Percentiles rank a stretch among this genome's conserved stretches.
Evolutionary conservation across 2,888 invertebrate genomes (phyloP).

Genomic region (Phyto melanocephala): DNA sequence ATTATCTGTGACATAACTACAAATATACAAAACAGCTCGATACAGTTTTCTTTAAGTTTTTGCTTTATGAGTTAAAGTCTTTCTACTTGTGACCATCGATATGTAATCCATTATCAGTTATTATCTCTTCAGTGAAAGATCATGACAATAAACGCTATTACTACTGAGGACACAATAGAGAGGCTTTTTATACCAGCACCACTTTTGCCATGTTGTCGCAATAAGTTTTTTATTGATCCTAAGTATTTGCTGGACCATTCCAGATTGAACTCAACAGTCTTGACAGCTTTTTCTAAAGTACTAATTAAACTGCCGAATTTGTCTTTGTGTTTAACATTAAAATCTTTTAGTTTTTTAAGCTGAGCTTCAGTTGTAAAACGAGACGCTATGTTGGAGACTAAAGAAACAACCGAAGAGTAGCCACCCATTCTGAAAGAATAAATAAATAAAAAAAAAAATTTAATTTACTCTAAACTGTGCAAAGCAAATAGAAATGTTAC

Average conservation of each 20-base stretch:
- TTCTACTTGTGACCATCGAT: too few species aligned
- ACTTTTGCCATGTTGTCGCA: constrained; percentile 63
- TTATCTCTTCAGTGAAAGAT: neutral
- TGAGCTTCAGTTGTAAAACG: constrained; percentile 74
- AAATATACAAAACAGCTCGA: too few species aligned
- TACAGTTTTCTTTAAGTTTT: too few species aligned
- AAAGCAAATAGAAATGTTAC: neutral
- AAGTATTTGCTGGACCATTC: constrained; percentile 72
- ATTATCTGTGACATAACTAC: too few species aligned
- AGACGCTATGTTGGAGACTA: constrained; percentile 73
- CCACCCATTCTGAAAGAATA: constrained; percentile 71
- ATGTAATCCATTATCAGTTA: too few species aligned
- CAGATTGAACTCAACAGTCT: constrained; percentile 72
- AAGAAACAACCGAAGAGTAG: constrained; percentile 71
- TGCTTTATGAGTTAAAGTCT: too few species aligned
- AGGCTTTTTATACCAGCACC: constrained; percentile 66
- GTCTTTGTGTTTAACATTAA: constrained; percentile 68
- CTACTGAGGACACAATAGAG: constrained; percentile 66
- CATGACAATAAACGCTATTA: constrained; percentile 65
- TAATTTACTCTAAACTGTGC: too few species aligned
- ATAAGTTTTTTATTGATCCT: constrained; percentile 68
- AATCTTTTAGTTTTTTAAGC: constrained; percentile 67
- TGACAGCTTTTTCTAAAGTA: constrained; percentile 70
- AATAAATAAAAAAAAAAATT: neutral
- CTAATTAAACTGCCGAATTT: constrained; percentile 71